Evolutionary conservation across 2,797 vertebrate species (phyloP).

Genomic region (Discoglossus pictus): DNA sequence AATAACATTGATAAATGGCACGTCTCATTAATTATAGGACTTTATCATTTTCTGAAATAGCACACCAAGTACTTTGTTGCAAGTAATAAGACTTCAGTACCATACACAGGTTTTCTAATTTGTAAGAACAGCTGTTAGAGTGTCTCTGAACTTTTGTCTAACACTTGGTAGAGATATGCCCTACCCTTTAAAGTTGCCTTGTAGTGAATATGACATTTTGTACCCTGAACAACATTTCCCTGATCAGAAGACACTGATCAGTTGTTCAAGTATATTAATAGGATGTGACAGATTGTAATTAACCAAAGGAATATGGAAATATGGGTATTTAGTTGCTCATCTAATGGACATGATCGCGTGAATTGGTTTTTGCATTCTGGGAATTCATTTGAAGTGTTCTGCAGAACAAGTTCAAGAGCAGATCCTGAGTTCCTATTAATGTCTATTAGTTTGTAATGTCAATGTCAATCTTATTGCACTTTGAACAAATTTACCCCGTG

Average conservation of each 20-base stretch:
- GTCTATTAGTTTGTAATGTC: no score
- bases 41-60: no score
- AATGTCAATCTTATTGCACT: no score
- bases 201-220: constrained; percentile 8
- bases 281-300: constrained; percentile 24
- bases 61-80: no score
- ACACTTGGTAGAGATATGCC: constrained; percentile 11
- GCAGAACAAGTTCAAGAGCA: no score
- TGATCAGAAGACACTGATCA: constrained; percentile 6
- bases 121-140: constrained; percentile 11
- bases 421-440: no score
- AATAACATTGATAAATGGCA: no score
- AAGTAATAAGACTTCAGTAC: not conserved
- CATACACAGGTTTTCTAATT: constrained; percentile 10
- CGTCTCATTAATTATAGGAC: no score
- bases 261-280: constrained; percentile 30
- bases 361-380: constrained; percentile 8
- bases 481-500: no score
- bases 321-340: not conserved
- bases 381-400: no score
- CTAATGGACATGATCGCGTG: not conserved
- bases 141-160: constrained; percentile 4
- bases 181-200: not conserved
- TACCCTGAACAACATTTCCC: not conserved
- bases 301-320: not conserved